phyloP scores from a whole-genome alignment of 2,797 vertebrate genomes.

The Sphaeramia orbicularis region DNA sequence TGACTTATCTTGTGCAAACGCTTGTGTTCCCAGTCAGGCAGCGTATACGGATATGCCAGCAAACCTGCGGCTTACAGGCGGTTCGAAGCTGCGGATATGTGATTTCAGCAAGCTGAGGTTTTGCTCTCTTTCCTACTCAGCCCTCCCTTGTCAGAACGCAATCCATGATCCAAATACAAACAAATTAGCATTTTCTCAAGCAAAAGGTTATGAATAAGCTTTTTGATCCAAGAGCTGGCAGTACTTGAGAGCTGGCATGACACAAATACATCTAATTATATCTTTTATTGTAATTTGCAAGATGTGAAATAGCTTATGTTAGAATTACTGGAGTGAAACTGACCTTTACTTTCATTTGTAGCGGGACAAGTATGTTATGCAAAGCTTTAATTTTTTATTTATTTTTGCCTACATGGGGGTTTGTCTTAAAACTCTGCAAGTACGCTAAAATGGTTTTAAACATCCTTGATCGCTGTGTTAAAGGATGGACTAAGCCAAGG shows the following conservation, averaged over 20 bases:
- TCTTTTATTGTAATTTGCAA: conserved; percentile 32
- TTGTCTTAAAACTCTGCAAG: background rate
- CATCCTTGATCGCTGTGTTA: conserved; percentile 25
- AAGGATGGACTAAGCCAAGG: background rate
- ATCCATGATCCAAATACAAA: conserved; percentile 60
- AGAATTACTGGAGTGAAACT: conserved; percentile 40
- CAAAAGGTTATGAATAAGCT: conserved; percentile 51
- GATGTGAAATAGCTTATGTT: conserved; percentile 39
- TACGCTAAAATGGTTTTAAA: conserved; percentile 5
- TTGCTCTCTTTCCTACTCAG: conserved; percentile 38
- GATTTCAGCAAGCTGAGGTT: conserved; percentile 67
- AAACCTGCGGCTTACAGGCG: conserved; percentile 68
- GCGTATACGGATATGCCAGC: conserved; percentile 57
- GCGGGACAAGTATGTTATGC: conserved; percentile 19
- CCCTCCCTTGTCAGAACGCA: conserved; percentile 46
- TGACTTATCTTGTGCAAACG: conserved; percentile 73
- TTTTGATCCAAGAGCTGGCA: conserved; percentile 38
- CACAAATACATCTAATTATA: conserved; percentile 58
- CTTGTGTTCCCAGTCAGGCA: conserved; percentile 68
- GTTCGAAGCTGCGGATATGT: conserved; percentile 69
- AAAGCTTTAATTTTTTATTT: conserved; percentile 20
- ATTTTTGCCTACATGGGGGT: no score
- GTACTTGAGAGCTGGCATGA: conserved; percentile 27
- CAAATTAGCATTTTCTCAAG: conserved; percentile 58
- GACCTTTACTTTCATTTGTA: conserved; percentile 44